Evolutionary conservation across 2,888 invertebrate genomes (phyloP), one percentile per base, ranked within the genome.

Genomic region (Rhimphoctona megacephalus): DNA sequence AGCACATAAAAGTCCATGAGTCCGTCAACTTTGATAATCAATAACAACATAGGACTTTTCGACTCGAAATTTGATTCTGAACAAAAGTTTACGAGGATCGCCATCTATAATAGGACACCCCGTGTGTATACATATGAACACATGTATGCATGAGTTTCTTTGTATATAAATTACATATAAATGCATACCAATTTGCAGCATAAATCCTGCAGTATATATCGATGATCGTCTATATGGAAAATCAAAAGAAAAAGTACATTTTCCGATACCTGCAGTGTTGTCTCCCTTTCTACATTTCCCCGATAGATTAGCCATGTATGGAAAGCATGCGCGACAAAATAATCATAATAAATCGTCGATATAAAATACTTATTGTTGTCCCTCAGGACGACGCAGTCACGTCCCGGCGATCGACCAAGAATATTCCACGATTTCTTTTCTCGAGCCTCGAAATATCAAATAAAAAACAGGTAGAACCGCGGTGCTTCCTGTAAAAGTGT

Each of bases 241-340:
- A 46, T 25, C 22, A 25, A 69, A 43, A 25, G 33, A 22, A 69
- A 43, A 17, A 14, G 2, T 46, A 25, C 57, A 30, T 64, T 61
- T 61, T 30, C 17, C 46, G 43, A 83, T 81, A 49, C 66, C 46
- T 39, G 57, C 54, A 72, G 70, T 36, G 54, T 49, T 80, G 57
- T 83, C 39, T 52, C 33, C n/a, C 54, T 57, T 46, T 76, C 54
- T 22, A 5, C 39, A n/a, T 79, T 69, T 52, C 77, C 9, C 77
- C 81, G 85, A 81, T 88, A 87, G 83, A 89, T 90, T 89, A 84
- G 87, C 89, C 88, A 88, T 88, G 86, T 85, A 90, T 78, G 85
- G 81, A 86, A 66, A 61, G 11, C 17, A 67, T n/a, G 25, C 49
- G 52, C 52, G 66, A 67, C 57, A 66, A 81, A 67, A 72, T 64